phyloP scores from a whole-genome alignment of 2,113 vertebrate genomes.

The Cricetomys ansorgei region DNA sequence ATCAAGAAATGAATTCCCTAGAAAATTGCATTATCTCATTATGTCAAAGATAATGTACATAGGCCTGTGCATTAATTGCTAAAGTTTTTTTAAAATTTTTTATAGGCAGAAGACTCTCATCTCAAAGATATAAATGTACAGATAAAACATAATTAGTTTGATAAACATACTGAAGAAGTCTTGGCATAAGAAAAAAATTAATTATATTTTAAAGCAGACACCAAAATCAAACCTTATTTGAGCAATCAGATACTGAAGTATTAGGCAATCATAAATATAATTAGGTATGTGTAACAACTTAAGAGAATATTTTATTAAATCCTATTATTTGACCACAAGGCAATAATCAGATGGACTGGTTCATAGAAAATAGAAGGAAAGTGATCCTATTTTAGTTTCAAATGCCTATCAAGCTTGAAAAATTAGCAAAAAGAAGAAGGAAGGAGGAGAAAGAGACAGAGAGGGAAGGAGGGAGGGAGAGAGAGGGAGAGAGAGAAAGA shows the following conservation, averaged over 20 bases:
- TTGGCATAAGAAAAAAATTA: not conserved
- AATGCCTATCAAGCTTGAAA: not conserved
- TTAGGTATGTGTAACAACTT: not conserved
- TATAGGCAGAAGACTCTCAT: not conserved
- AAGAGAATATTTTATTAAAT: not conserved
- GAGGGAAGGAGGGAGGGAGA: not conserved
- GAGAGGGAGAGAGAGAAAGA: not conserved
- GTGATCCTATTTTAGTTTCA: not conserved
- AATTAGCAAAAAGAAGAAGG: not conserved
- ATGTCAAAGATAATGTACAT: not conserved
- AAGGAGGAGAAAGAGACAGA: not conserved
- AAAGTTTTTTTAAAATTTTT: not conserved
- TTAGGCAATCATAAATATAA: not conserved
- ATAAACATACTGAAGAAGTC: not conserved
- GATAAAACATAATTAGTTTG: not conserved
- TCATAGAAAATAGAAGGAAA: not conserved
- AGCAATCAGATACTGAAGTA: not conserved
- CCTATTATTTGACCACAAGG: not conserved
- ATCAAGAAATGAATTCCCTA: not conserved
- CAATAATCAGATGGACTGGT: not conserved
- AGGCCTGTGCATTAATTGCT: rapidly evolving
- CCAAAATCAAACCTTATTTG: not conserved
- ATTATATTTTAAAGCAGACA: not conserved
- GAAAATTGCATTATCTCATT: not conserved
- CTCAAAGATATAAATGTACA: not conserved